Evolutionary conservation across 2,113 vertebrate genomes (phyloP).

Genomic region (Spheniscus mendiculus): DNA sequence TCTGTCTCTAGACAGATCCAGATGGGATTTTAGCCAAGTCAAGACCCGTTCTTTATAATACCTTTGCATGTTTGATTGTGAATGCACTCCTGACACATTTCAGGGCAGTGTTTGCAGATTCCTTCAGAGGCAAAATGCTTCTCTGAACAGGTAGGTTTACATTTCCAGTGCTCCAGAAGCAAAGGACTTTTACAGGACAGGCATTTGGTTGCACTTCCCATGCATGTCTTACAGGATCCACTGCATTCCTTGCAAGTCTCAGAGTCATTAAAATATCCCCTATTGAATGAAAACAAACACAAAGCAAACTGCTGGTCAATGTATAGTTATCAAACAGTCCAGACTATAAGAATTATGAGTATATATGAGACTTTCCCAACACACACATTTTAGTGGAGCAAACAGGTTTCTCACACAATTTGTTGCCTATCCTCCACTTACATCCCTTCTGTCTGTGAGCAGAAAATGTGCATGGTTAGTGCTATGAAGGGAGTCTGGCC

Average conservation of each 20-base stretch:
- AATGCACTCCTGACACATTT: constrained; percentile 82
- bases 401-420: not conserved
- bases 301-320: not conserved
- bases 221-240: constrained; percentile 80
- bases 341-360: not conserved
- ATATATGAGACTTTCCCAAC: not conserved
- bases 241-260: constrained; percentile 72
- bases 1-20: not conserved
- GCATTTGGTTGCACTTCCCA: constrained; percentile 76
- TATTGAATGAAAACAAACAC: constrained; percentile 40
- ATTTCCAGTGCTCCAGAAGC: constrained; percentile 74
- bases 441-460: not conserved
- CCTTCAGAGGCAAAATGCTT: constrained; percentile 74
- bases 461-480: not conserved
- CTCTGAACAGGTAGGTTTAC: constrained; percentile 76
- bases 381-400: not conserved
- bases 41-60: constrained; percentile 33
- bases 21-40: not conserved
- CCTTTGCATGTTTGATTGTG: constrained; percentile 81
- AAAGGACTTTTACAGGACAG: constrained; percentile 76
- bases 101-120: constrained; percentile 81
- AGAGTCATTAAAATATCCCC: constrained; percentile 78
- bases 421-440: not conserved
- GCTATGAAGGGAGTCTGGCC: too few species aligned
- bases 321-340: not conserved